These are phyloP conservation scores for Quadroppia sp. DNA, from an alignment of 2,888 invertebrate genomes.

Conservation along the genomic window DNA sequence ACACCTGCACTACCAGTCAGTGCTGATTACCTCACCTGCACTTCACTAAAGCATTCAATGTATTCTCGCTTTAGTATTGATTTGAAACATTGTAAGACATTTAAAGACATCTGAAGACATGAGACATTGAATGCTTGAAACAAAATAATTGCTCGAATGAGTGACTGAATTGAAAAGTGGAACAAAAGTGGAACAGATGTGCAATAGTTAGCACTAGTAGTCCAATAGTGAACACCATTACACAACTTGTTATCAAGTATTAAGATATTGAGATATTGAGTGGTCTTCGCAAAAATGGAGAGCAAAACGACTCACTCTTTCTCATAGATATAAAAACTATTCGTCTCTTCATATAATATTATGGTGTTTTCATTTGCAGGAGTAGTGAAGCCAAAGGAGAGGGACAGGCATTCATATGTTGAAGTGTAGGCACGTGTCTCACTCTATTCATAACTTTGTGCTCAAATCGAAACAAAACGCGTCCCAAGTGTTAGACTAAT, in stretches of 20 bases:
- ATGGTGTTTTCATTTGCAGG: neutral
- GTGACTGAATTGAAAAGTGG: slow-evolving; percentile 1
- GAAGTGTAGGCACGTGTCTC: slow-evolving; percentile 21
- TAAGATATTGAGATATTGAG: slow-evolving; percentile 1
- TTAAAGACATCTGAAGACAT: neutral
- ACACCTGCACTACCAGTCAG: slow-evolving; percentile 27
- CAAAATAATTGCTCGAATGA: neutral
- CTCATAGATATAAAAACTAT: neutral
- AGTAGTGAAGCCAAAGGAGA: neutral
- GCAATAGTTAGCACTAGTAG: neutral
- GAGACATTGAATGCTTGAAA: neutral
- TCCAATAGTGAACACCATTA: neutral
- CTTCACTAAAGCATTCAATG: neutral
- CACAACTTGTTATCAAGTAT: slow-evolving; percentile 12
- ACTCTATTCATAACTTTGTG: slow-evolving; percentile 26
- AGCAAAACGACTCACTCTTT: neutral
- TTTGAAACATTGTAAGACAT: neutral
- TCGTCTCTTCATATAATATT: neutral
- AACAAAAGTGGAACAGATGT: slow-evolving; percentile 23
- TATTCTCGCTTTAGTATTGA: no score
- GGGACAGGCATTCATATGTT: neutral
- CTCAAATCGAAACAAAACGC: neutral
- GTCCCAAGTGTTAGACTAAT: neutral
- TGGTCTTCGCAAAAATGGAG: slow-evolving; percentile 18
- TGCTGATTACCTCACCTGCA: neutral